These are phyloP conservation scores for Copidosoma floridanum DNA, from an alignment of 1,140 invertebrate species.

Conservation along the genomic window DNA sequence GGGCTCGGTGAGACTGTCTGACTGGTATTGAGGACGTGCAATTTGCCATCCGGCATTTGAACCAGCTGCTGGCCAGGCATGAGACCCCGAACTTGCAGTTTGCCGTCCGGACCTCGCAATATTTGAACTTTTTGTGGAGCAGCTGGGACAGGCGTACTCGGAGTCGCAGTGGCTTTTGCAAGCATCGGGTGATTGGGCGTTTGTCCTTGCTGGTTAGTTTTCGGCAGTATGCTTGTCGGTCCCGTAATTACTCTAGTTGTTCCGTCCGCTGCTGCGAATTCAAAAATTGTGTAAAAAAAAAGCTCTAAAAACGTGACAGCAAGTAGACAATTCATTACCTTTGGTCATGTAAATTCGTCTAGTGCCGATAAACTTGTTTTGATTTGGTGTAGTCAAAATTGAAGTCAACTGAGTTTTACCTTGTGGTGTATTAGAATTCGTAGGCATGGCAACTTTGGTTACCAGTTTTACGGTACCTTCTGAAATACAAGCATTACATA, in stretches of 20 bases:
- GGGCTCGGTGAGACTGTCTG: conserved; percentile 44
- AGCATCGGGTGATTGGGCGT: conserved; percentile 51
- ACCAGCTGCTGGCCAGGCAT: conserved; percentile 91
- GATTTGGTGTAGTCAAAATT: conserved; percentile 63
- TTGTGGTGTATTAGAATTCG: conserved; percentile 56
- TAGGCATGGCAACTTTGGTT: conserved; percentile 63
- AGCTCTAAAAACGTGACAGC: conserved; percentile 6
- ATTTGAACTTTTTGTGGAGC: conserved; percentile 84
- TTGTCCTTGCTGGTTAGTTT: conserved; percentile 44
- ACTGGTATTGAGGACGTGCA: conserved; percentile 77
- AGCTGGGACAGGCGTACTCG: conserved; percentile 27
- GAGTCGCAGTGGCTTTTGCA: conserved; percentile 46
- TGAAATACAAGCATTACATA: conserved; percentile 18
- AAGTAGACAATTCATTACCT: conserved; percentile 42
- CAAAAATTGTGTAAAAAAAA: conserved; percentile 1
- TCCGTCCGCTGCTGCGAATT: conserved; percentile 65
- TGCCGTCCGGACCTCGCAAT: conserved; percentile 83
- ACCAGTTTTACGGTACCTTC: conserved; percentile 65
- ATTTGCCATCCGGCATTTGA: conserved; percentile 88
- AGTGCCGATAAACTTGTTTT: conserved; percentile 68
- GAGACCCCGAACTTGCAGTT: conserved; percentile 86
- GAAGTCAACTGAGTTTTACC: conserved; percentile 71
- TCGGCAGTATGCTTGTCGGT: conserved; percentile 59
- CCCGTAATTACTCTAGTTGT: conserved; percentile 71
- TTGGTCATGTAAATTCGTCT: conserved; percentile 80